Base-by-base conservation (phyloP, 2,888 invertebrate genomes). In the Tenthredo notha region DNA sequence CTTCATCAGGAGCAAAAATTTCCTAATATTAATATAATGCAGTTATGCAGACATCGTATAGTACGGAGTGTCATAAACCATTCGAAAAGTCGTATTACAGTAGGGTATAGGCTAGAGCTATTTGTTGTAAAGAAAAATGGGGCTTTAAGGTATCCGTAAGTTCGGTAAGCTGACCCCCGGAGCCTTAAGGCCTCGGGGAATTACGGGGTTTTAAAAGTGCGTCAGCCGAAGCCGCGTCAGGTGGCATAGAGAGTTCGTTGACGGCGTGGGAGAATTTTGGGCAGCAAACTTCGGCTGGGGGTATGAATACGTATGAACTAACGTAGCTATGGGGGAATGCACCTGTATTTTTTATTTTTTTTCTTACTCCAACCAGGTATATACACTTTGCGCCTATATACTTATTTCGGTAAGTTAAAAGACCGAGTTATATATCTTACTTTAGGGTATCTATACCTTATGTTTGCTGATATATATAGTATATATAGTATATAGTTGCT, bases 91-190 rank as follows among this genome's bases (percentile, higher is more conserved):
- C 67, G 43, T 43, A 21, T 74, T 74, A 74, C 2, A 25, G 74
- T 25, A 21, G 40, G 43, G 72, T 43, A 25, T 70, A 54, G 74
- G 10, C 4, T 10, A 6, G 40, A n/a, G n/a, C 3, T 21, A 43
- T 40, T 72, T 25, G 43, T 43, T 54, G 37, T 54, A 18, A 6
- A 77, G 74, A 21, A 54, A 50, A 77, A 77, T 54, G 77, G 77
- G 54, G 43, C 43, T 43, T 74, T 18, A 74, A 43, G 74, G 74
- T 74, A 43, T 74, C 43, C 25, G 43, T 74, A 74, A 74, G 25
- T 74, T 74, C 4, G 40, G 40, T 74, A 74, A 74, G 74, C 43
- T 74, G 74, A 74, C 74, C 74, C 67, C 33, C 67, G 67, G 67
- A 33, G 67, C 29, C 67, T 33, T 15, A 18, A 33, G 33, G 67